Conservation (phyloP, 2,797 vertebrate genomes). For the Peromyscus eremicus region DNA sequence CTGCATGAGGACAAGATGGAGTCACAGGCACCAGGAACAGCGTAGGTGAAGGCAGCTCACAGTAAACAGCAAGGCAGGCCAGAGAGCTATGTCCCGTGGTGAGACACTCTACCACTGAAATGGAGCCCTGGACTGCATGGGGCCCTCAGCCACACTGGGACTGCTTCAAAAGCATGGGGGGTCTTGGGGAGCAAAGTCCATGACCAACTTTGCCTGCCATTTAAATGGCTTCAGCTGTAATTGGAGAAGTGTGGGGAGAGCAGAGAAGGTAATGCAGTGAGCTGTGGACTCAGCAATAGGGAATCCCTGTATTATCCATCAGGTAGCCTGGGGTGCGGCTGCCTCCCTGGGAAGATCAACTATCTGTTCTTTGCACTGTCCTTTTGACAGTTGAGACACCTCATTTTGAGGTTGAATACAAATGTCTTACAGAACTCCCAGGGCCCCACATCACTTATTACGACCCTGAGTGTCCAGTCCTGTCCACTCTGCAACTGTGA, state of each 20-base stretch:
- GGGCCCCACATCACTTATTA: background rate
- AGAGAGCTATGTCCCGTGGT: background rate
- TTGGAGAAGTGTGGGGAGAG: too few species aligned
- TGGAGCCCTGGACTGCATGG: background rate
- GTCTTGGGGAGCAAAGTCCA: background rate
- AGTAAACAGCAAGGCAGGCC: background rate
- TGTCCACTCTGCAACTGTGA: background rate
- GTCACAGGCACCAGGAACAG: background rate
- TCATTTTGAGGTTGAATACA: background rate
- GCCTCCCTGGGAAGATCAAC: background rate
- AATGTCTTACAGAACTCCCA: background rate
- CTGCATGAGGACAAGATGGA: background rate
- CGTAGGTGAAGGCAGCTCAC: background rate
- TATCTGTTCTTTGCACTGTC: background rate
- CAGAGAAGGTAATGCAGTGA: background rate
- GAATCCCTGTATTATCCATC: background rate
- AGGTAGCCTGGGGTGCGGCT: background rate
- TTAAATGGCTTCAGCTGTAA: background rate
- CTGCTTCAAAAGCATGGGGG: rapidly evolving
- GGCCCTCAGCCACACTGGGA: rapidly evolving
- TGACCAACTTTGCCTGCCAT: background rate
- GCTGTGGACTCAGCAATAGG: background rate
- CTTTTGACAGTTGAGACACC: background rate
- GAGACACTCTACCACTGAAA: background rate
- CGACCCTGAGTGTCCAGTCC: background rate